Conservation (phyloP, 2,888 invertebrate genomes). For the Leucania comma region DNA sequence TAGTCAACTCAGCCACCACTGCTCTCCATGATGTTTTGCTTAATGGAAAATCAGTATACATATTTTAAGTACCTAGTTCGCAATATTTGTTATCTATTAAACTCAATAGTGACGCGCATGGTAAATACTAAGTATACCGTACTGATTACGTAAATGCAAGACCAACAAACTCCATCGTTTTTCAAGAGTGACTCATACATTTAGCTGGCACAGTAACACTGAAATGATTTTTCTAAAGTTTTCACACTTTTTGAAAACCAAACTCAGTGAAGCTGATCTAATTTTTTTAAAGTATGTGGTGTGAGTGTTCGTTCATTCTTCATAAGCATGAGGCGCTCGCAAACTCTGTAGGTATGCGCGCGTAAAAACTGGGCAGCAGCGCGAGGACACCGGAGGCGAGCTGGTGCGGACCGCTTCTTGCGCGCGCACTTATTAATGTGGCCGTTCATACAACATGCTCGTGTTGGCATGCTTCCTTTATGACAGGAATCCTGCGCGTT, state of each 20-base stretch:
- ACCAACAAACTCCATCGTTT: background rate
- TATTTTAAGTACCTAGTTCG: background rate
- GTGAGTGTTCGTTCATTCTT: conserved; percentile 34
- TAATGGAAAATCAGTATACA: background rate
- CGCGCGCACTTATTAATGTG: conserved; percentile 68
- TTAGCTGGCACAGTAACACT: background rate
- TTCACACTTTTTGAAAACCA: background rate
- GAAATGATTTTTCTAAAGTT: background rate
- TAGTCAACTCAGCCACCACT: no score
- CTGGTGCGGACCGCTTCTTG: conserved; percentile 67
- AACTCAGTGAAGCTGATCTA: conserved; percentile 4
- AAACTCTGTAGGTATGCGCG: conserved; percentile 63
- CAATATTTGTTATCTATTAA: background rate
- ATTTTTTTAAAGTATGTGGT: conserved; percentile 14
- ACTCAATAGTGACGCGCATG: background rate
- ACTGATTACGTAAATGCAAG: background rate
- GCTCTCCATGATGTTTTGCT: background rate
- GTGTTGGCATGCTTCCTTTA: conserved; percentile 64
- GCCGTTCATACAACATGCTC: conserved; percentile 60
- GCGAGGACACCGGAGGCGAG: conserved; percentile 58
- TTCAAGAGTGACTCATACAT: background rate
- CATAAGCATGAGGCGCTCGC: conserved; percentile 41
- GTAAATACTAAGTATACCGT: background rate
- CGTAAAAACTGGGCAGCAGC: conserved; percentile 71
- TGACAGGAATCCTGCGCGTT: conserved; percentile 48